phyloP scores from a whole-genome alignment of 1,140 invertebrate species.

The Polypedilum vanderplanki region DNA sequence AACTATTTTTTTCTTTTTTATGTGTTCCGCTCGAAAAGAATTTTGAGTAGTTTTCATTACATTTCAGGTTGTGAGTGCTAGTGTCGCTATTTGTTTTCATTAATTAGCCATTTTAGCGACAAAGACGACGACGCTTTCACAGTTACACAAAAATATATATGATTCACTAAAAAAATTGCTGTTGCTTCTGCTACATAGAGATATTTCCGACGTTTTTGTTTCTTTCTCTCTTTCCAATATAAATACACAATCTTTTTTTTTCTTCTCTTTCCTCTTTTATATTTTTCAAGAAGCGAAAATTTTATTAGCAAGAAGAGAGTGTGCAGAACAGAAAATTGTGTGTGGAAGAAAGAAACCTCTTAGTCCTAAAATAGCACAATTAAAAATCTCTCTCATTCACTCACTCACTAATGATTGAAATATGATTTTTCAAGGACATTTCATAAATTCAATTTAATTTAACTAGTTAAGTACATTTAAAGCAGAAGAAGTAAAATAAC shows the following conservation, averaged over 20 bases:
- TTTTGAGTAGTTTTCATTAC: not conserved
- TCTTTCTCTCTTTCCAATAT: too few species aligned
- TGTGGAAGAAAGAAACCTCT: not conserved
- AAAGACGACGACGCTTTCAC: not conserved
- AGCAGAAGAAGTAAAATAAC: too few species aligned
- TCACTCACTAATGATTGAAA: not conserved
- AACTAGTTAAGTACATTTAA: too few species aligned
- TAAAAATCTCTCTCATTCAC: not conserved
- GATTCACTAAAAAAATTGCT: not conserved
- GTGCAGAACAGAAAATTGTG: not conserved
- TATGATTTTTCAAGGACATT: conserved; percentile 4
- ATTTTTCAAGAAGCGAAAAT: not conserved
- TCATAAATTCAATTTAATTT: too few species aligned
- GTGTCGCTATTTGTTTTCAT: conserved; percentile 4
- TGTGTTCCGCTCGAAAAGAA: conserved; percentile 16
- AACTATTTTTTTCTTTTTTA: not conserved
- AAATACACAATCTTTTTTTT: not conserved
- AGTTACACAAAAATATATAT: not conserved
- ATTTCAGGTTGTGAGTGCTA: not conserved
- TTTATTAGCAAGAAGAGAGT: not conserved
- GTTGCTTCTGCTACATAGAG: not conserved
- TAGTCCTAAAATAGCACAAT: conserved; percentile 17
- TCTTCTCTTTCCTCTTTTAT: not conserved
- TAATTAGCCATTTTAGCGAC: conserved; percentile 2
- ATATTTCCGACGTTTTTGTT: not conserved